A percentile compares a stretch with the other conserved stretches of the same genome.
Conservation (phyloP, 2,113 vertebrate genomes). For the Rafetus swinhoei region DNA sequence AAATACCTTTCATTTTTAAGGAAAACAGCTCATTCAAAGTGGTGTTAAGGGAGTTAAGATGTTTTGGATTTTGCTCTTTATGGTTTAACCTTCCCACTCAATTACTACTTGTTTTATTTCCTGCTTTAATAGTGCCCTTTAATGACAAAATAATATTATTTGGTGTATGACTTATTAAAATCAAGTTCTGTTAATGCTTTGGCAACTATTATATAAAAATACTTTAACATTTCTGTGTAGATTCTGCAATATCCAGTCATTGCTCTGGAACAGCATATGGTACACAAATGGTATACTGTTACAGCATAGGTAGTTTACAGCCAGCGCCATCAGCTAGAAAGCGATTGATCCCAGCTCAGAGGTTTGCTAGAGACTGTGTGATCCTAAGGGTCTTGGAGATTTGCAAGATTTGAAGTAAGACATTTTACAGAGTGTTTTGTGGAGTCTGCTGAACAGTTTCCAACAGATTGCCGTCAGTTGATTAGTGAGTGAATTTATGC, state of each 20-base stretch:
- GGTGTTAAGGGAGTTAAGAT: background rate
- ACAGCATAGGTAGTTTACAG: background rate
- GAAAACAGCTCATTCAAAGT: background rate
- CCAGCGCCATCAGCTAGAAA: background rate
- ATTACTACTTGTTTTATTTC: background rate
- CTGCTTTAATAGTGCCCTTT: background rate
- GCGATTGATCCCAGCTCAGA: background rate
- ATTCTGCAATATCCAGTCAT: background rate
- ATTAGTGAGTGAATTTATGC: constrained; percentile 18
- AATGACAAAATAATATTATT: background rate
- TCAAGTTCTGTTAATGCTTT: background rate
- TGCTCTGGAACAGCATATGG: background rate
- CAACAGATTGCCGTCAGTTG: constrained; percentile 9
- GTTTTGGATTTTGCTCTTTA: background rate
- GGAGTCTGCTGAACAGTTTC: constrained; percentile 24
- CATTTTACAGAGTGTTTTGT: constrained; percentile 1
- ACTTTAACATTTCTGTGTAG: background rate
- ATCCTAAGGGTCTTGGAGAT: background rate
- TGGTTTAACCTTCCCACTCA: background rate
- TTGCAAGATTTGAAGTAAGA: background rate
- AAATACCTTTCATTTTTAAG: background rate
- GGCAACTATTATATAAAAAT: background rate
- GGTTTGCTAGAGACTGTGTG: background rate
- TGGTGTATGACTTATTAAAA: background rate
- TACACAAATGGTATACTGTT: background rate